Base-by-base conservation (phyloP, 2,888 invertebrate species). In the Eumerus sabulonum region DNA sequence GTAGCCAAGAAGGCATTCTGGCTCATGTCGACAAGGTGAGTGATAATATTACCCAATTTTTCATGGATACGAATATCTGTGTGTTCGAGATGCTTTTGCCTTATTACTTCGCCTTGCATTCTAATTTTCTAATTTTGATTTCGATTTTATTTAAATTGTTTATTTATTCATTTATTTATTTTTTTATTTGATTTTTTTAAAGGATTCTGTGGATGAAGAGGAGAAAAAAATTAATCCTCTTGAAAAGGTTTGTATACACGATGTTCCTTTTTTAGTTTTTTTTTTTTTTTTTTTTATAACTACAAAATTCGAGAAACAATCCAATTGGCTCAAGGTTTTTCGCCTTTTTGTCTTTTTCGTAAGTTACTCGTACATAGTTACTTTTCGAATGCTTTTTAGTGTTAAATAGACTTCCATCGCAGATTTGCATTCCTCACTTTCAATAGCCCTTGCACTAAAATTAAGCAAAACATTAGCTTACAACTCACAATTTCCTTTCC, bases 11-110 rank as follows among this genome's bases (percentile, higher is more conserved):
- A 87, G 96, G 96, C 19, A 86, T 96, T 4, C 90, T 96, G 9
- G 95, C 96, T 1, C 96, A 96, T 81, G 95, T 97, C 92, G 96
- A 96, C 85, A 96, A 96, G 93, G 95, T 96, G 90, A 83, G 86
- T 18, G 5, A 0, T 35, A 40, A 3, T n/a, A 11, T 56, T 12
- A 9, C 11, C 14, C 27, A 2, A 36, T 4, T 54, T 7, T 59
- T 48, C 35, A 18, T 48, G 16, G 53, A 67, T 73, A 5, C 64
- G 60, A 36, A 74, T 13, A 53, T 79, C 54, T 70, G 40, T 67
- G 53, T 72, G 63, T 77, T 72, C 51, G 27, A 27, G 60, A 59
- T 74, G 70, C 64, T 79, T 62, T n/a, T 40, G 27, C 50, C 60
- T 47, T 14, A 14, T 62, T 71, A 50, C 14, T 40, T 63, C 38